These are phyloP conservation scores for Cygnus buccinator DNA, from an alignment of 2,113 vertebrate genomes.

Conservation along the genomic window DNA sequence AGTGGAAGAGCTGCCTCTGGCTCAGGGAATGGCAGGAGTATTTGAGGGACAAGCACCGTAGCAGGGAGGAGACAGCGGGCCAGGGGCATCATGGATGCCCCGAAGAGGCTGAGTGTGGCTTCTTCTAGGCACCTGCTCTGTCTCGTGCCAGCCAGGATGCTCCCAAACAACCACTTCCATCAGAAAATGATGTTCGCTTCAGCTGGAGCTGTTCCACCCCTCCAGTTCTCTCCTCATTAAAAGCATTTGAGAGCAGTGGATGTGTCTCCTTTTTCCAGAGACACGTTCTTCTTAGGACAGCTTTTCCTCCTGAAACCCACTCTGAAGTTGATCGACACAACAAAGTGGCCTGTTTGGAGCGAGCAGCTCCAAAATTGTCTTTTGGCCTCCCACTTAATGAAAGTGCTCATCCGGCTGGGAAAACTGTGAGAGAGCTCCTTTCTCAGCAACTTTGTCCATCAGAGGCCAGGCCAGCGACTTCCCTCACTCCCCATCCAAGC, in stretches of 20 bases:
- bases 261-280: neutral
- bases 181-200: neutral
- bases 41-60: too few species aligned
- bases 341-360: neutral
- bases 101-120: neutral
- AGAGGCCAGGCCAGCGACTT: neutral
- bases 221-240: neutral
- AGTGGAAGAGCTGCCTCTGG: neutral
- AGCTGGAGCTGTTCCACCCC: neutral
- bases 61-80: neutral
- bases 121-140: neutral
- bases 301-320: neutral
- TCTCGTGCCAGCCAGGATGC: neutral
- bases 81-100: fast-evolving
- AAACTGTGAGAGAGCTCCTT: neutral
- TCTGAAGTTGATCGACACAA: neutral
- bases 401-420: neutral
- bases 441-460: neutral
- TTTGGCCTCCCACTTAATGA: neutral
- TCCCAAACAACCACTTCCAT: neutral
- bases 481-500: neutral
- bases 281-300: neutral
- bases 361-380: neutral
- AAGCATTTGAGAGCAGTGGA: neutral
- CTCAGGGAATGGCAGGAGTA: neutral